Base-by-base conservation (phyloP, 2,888 invertebrate species). In the Apotomis betuletana region DNA sequence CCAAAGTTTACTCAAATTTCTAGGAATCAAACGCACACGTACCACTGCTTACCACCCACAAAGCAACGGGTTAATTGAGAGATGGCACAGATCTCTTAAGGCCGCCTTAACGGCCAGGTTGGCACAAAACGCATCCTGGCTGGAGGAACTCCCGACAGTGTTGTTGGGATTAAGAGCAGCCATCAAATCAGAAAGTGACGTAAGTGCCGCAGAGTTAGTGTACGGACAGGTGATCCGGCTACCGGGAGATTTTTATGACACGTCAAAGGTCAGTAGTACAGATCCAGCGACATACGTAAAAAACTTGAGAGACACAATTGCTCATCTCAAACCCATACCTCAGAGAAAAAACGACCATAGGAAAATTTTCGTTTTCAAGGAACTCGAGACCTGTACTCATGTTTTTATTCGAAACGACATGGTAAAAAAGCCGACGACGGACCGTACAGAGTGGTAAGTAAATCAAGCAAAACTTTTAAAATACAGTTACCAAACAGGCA, bases 81-180 rank as follows among this genome's bases (percentile, higher is more conserved):
- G 71, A 36, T 59, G 59, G 55, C 65, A 70, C 57, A 5, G 65
- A 1, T 15, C 55, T 4, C 12, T 67, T 0, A 71, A 71, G 8
- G 54, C 61, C 5, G 70, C 70, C 4, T 62, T 69, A 2, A 69
- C 44, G 63, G 57, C 69, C 10, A 13, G 63, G 9, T 36, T 62
- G 8, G 13, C 3, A 12, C 36, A 41, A 10, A 12, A 15, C 13
- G 3, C n/a, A 3, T 57, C 36, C 8, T 74, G 74, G 69, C 10
- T 46, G 4, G 67, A 67, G 1, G 67, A 64, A 8, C 15, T 74
- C 4, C 67, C 69, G 0, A 67, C 57, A 4, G 69, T 74, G 3
- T n/a, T 72, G 13, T 52, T 74, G 8, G 72, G 74, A 15, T 15
- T 74, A 12, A 65, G 69, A 4, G 55, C 74, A 1, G 72, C 63